Evolutionary conservation across 92 coral and sea anemone genomes (phyloP).

Genomic region (Ricordea florida): DNA sequence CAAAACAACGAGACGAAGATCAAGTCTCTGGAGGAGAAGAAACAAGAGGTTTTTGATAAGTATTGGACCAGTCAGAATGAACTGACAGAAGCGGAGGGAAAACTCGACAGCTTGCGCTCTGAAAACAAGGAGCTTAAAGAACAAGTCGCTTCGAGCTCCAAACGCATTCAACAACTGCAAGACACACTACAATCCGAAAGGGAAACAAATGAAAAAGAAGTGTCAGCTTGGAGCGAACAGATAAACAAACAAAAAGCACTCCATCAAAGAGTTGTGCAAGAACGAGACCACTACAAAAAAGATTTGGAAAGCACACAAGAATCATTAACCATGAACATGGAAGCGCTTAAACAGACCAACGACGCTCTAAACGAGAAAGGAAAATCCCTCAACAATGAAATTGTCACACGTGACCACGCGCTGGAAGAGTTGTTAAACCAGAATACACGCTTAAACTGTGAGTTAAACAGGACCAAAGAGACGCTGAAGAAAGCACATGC

Average conservation of each 20-base stretch:
- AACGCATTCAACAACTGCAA: conserved; percentile 66
- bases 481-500: conserved; percentile 48
- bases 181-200: conserved; percentile 55
- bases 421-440: conserved; percentile 40
- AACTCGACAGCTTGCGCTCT: conserved; percentile 52
- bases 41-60: conserved; percentile 66
- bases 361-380: conserved; percentile 60
- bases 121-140: conserved; percentile 64
- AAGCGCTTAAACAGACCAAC: conserved; percentile 56
- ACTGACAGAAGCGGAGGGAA: conserved; percentile 66
- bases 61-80: conserved; percentile 77
- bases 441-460: conserved; percentile 43
- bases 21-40: conserved; percentile 63
- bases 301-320: conserved; percentile 56
- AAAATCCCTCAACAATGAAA: conserved; percentile 19
- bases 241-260: conserved; percentile 52
- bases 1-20: conserved; percentile 63
- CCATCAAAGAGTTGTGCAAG: conserved; percentile 34
- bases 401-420: conserved; percentile 38
- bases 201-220: conserved; percentile 74
- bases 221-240: conserved; percentile 62
- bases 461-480: conserved; percentile 61
- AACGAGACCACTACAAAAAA: conserved; percentile 40
- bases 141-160: conserved; percentile 25
- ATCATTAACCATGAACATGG: conserved; percentile 35